Base-by-base conservation (phyloP, 1,140 invertebrate genomes). In the Mercenaria mercenaria region DNA sequence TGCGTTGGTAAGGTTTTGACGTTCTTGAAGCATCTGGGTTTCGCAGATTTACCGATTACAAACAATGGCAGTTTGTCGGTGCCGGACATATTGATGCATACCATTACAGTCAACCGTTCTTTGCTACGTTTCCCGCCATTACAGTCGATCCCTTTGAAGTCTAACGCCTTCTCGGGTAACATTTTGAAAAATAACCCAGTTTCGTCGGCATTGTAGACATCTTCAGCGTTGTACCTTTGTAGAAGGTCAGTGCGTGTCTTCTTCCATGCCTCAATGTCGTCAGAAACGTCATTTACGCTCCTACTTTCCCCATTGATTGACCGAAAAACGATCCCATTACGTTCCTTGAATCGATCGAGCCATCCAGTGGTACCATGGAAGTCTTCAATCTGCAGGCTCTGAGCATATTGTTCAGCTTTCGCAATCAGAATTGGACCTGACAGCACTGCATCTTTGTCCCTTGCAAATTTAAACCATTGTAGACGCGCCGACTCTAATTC, bases 91-190 rank as follows among this genome's bases (percentile, higher is more conserved):
- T n/a, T n/a, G n/a, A n/a, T n/a, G n/a, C n/a, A n/a, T n/a, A n/a
- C n/a, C n/a, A n/a, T n/a, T n/a, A n/a, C n/a, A n/a, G n/a, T n/a
- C n/a, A n/a, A n/a, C n/a, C n/a, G n/a, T 80, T 96, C 94, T 94
- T 96, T 96, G 23, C 92, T 95, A 26, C 94, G 79, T 90, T 97
- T 96, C 4, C 76, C 18, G 96, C 86, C 26, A 82, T 84, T 89
- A 13, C 32, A 18, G n/a, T 79, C 47, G n/a, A 56, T 56, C 18
- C 20, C 52, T 86, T 86, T 91, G 64, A 81, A 90, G 0, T 81
- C 79, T 8, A 80, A 26, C 0, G 72, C 47, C 76, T 50, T 80
- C 13, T 92, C 74, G 6, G 90, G 79, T 18, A 92, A 39, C 10
- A 86, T 52, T 32, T 67, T 59, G 69, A 64, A 91, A 61, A 92